Base-by-base conservation (phyloP, 2,113 vertebrate genomes). In the Delphinapterus leucas region DNA sequence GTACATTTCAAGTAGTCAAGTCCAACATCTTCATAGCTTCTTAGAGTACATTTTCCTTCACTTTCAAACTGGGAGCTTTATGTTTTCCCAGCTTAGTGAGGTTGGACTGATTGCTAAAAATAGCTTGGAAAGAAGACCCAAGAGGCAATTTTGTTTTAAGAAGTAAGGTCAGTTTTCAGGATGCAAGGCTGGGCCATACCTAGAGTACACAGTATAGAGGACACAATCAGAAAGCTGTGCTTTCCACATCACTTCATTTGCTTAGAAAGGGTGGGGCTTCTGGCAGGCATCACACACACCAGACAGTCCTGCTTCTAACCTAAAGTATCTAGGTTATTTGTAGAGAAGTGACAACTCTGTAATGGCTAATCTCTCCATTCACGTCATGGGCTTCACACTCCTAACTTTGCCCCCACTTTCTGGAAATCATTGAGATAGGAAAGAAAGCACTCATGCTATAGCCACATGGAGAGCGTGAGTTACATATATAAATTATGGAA, bases 1-100 rank as follows among this genome's bases (percentile, higher is more conserved):
- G 36, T 53, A 90, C 47, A 90, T 88, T 95, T 96, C 41, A 96
- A 49, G 89, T n/a, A 94, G 82, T 44, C 18, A 65, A 94, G 28
- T 47, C 25, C 68, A 95, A 71, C 47, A 85, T 77, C 76, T 90
- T 96, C 93, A 55, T 76, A 88, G 25, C 21, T 90, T 77, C 44
- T 96, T 90, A 53, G 4, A 92, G 18, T 67, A 95, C 14, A 60
- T 84, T 86, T 81, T 68, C 77, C 47, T 93, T 95, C 8, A 58
- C 79, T 82, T 86, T 84, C 41, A 96, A 89, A 94, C 87, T 84
- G n/a, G 36, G n/a, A 76, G 15, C 9, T 90, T 73, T 77, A 21
- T 76, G 36, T 70, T 97, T 96, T 83, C 61, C 58, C 79, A 94
- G 49, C 36, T 96, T 49, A 82, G 13, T 28, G 53, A 97, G 11